A percentile compares a stretch with the other conserved stretches of the same genome.
Evolutionary conservation across 1,140 invertebrate genomes (phyloP).

Genomic region (Neotoxoptera formosana): DNA sequence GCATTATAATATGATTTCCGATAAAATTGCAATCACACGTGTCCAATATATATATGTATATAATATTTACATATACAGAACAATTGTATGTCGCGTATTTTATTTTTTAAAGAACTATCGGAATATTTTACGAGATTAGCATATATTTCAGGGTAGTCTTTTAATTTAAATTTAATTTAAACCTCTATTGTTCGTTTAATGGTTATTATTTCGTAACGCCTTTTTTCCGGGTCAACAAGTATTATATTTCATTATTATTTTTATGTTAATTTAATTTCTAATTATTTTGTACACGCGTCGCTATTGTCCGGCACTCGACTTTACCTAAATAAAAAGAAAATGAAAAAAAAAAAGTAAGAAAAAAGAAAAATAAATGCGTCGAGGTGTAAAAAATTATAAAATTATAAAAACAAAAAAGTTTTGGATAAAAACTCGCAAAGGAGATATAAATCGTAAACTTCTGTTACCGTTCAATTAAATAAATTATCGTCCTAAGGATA

Average conservation of each 20-base stretch:
- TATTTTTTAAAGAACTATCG: background rate
- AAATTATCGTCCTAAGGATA: background rate
- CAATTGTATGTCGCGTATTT: background rate
- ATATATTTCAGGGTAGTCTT: background rate
- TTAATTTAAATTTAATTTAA: constrained; percentile 33
- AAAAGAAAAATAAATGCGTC: background rate
- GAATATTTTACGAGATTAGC: constrained; percentile 10
- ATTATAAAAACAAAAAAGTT: constrained; percentile 1
- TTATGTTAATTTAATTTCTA: constrained; percentile 41
- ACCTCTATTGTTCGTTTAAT: background rate
- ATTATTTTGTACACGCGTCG: background rate
- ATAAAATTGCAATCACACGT: background rate
- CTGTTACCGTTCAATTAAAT: background rate
- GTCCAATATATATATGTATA: background rate
- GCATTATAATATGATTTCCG: background rate
- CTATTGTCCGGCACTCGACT: background rate
- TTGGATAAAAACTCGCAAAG: background rate
- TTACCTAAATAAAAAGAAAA: background rate
- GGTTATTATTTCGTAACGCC: background rate
- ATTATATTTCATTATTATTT: constrained; percentile 9
- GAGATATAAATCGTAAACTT: background rate
- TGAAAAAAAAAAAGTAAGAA: no score
- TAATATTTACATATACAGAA: no score
- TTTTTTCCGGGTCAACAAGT: constrained; percentile 10
- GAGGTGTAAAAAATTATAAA: background rate